Percentiles rank a stretch among this genome's conserved stretches.
Evolutionary conservation across 2,888 invertebrate genomes (phyloP).

Genomic region (Resseliella maxima): DNA sequence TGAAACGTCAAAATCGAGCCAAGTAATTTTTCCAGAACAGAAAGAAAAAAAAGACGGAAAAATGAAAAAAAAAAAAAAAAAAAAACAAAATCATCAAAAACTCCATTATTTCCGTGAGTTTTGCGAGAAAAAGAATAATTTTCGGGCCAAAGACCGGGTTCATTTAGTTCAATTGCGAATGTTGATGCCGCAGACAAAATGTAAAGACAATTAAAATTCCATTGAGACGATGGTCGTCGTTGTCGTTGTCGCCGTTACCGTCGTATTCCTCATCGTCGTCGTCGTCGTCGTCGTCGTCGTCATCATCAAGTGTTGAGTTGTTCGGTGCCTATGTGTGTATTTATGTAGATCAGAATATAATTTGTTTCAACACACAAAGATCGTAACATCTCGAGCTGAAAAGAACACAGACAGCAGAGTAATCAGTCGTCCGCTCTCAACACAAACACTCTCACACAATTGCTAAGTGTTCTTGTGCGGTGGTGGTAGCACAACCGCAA

Average conservation of each 20-base stretch:
- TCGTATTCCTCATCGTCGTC: neutral
- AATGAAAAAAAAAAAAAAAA: too few relatives aligned
- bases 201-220: slow-evolving; percentile 39
- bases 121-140: neutral
- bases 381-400: neutral
- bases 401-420: neutral
- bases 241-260: slow-evolving; percentile 2
- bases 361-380: neutral
- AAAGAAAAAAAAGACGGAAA: too few relatives aligned
- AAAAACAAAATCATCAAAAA: too few relatives aligned
- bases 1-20: too few relatives aligned
- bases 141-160: neutral
- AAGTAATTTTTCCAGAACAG: too few relatives aligned
- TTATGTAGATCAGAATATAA: slow-evolving; percentile 45
- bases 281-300: neutral
- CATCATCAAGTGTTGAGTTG: slow-evolving; percentile 4
- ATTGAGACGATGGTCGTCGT: slow-evolving; percentile 23
- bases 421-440: neutral
- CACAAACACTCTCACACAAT: neutral
- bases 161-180: neutral
- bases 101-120: neutral
- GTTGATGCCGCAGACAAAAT: neutral
- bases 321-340: neutral
- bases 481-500: neutral
- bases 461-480: neutral